Conservation (phyloP, 1,140 invertebrate species). For the Drosophila bocki region DNA sequence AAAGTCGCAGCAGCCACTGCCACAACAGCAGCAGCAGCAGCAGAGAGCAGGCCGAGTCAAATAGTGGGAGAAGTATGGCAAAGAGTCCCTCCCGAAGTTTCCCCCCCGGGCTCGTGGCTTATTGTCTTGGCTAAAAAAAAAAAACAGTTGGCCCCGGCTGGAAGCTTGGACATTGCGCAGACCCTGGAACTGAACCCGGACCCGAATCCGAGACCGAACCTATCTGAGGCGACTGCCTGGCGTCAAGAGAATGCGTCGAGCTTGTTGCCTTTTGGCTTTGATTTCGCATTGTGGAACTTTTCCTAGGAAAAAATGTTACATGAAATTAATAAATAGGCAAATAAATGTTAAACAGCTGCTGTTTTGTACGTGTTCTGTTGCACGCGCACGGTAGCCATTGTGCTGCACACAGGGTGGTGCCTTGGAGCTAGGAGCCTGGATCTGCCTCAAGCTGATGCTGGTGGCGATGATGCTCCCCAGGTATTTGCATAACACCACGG, state of each 20-base stretch:
- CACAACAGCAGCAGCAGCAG: conserved; percentile 28
- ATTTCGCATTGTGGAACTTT: conserved; percentile 81
- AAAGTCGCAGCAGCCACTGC: conserved; percentile 39
- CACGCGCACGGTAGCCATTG: conserved; percentile 82
- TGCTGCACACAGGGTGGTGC: conserved; percentile 79
- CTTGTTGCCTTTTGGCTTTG: conserved; percentile 80
- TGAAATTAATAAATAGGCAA: conserved; percentile 84
- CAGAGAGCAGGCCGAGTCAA: conserved; percentile 62
- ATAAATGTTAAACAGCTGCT: conserved; percentile 84
- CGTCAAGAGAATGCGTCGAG: conserved; percentile 82
- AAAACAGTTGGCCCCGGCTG: conserved; percentile 47
- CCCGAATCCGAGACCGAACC: conserved; percentile 22
- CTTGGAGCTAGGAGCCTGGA: conserved; percentile 4
- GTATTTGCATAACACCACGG: conserved; percentile 77
- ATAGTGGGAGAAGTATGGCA: conserved; percentile 84
- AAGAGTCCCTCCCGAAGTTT: conserved; percentile 59
- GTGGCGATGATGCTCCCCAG: conserved; percentile 63
- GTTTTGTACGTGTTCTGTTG: conserved; percentile 78
- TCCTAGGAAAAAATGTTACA: conserved; percentile 83
- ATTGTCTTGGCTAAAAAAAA: conserved; percentile 58
- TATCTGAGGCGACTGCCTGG: conserved; percentile 70
- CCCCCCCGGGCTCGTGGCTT: conserved; percentile 54
- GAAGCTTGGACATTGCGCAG: conserved; percentile 69
- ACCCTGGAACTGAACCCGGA: conserved; percentile 43
- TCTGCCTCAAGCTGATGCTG: conserved; percentile 18